A percentile compares a stretch with the other conserved stretches of the same genome.
Conservation (phyloP, 2,113 vertebrate genomes). For the Esox niger region DNA sequence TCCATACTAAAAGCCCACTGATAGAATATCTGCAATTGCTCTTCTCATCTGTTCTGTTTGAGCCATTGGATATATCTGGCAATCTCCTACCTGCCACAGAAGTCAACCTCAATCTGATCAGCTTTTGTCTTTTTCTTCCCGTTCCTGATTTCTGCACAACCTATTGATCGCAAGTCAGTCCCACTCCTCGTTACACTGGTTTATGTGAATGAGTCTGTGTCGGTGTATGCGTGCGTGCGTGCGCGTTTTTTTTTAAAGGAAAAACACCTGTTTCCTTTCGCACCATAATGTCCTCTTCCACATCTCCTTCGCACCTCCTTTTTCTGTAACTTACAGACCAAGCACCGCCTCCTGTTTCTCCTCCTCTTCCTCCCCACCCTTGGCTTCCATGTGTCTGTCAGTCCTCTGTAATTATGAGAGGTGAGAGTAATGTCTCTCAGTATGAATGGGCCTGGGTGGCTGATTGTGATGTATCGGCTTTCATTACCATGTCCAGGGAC, state of each 20-base stretch:
- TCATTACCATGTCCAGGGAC: slow-evolving; percentile 96
- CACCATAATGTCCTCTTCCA: not conserved
- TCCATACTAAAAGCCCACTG: slow-evolving; percentile 86
- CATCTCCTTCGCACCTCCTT: slow-evolving; percentile 24
- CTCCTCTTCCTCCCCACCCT: slow-evolving; percentile 31
- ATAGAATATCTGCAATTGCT: slow-evolving; percentile 84
- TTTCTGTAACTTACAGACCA: not conserved
- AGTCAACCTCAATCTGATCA: slow-evolving; percentile 89
- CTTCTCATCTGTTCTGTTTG: slow-evolving; percentile 74
- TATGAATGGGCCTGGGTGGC: slow-evolving; percentile 93
- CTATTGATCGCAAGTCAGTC: slow-evolving; percentile 78
- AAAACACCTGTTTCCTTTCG: slow-evolving; percentile 7
- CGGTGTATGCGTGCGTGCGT: slow-evolving; percentile 36
- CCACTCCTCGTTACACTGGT: slow-evolving; percentile 72
- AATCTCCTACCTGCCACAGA: slow-evolving; percentile 80
- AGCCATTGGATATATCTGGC: slow-evolving; percentile 82
- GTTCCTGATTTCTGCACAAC: slow-evolving; percentile 79
- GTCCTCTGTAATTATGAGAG: slow-evolving; percentile 86
- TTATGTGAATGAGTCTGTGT: slow-evolving; percentile 40
- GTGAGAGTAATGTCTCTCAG: slow-evolving; percentile 87
- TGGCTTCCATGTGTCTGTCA: slow-evolving; percentile 77
- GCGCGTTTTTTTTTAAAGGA: too few relatives aligned
- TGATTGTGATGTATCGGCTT: slow-evolving; percentile 99
- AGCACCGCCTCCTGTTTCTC: slow-evolving; percentile 7
- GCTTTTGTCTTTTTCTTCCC: slow-evolving; percentile 83